Evolutionary conservation across 2,113 vertebrate species (phyloP).

Genomic region (Crotophaga sulcirostris): DNA sequence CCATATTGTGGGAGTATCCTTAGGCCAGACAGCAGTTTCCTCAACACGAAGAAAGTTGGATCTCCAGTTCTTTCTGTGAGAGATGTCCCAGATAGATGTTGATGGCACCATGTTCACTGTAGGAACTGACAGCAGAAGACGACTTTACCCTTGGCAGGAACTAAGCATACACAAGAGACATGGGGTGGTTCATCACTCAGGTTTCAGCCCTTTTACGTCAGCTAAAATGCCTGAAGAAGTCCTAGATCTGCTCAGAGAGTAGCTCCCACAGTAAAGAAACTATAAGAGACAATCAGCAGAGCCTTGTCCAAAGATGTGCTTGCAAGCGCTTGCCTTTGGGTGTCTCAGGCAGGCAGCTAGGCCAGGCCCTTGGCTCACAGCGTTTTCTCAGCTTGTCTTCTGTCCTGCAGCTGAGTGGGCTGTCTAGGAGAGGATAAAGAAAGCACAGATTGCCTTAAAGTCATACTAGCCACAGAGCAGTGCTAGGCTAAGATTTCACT

Average conservation of each 20-base stretch:
- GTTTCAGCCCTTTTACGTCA: neutral
- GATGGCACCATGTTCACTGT: neutral
- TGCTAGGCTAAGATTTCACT: neutral
- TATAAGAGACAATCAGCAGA: neutral
- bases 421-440: neutral
- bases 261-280: neutral
- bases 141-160: neutral
- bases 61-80: neutral
- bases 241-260: neutral
- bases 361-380: neutral
- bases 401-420: neutral
- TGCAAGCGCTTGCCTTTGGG: neutral
- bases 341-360: neutral
- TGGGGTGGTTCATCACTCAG: neutral
- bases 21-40: neutral
- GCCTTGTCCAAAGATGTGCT: neutral
- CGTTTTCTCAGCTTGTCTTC: conserved; percentile 3
- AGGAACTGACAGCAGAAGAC: neutral
- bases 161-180: neutral
- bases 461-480: neutral
- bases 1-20: neutral
- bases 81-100: neutral
- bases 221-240: neutral
- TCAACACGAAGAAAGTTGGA: neutral
- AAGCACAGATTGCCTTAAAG: neutral